phyloP scores from a whole-genome alignment of 2,113 vertebrate species.

The Cephalopholis sonnerati region DNA sequence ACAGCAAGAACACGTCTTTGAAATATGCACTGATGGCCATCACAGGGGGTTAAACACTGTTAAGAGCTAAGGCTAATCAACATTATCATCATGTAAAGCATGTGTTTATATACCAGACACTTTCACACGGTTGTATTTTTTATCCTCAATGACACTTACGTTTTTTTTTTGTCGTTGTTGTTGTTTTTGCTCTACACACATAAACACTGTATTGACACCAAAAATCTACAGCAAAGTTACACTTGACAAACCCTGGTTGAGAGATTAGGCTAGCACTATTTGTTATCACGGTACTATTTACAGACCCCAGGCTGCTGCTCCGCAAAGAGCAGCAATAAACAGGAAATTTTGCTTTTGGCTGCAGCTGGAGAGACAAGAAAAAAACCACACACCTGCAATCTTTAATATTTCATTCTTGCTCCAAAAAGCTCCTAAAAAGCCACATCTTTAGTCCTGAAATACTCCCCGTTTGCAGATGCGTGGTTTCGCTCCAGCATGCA shows the following conservation, averaged over 20 bases:
- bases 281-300: slow-evolving; percentile 75
- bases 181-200: slow-evolving; percentile 76
- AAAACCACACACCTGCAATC: slow-evolving; percentile 40
- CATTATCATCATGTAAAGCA: slow-evolving; percentile 72
- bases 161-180: slow-evolving; percentile 29
- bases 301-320: slow-evolving; percentile 60
- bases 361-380: slow-evolving; percentile 2
- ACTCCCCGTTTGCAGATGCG: slow-evolving; percentile 59
- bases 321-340: slow-evolving; percentile 33
- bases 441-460: slow-evolving; percentile 53
- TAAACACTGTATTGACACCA: slow-evolving; percentile 79
- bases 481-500: slow-evolving; percentile 63
- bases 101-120: slow-evolving; percentile 67
- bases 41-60: slow-evolving; percentile 74
- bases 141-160: slow-evolving; percentile 71
- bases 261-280: slow-evolving; percentile 75
- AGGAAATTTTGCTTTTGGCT: slow-evolving; percentile 1
- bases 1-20: slow-evolving; percentile 75
- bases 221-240: slow-evolving; percentile 79
- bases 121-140: slow-evolving; percentile 55
- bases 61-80: slow-evolving; percentile 79
- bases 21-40: slow-evolving; percentile 72
- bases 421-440: not conserved
- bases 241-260: slow-evolving; percentile 75
- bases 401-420: slow-evolving; percentile 15